Evolutionary conservation across 1,140 invertebrate genomes (phyloP), one percentile per base, ranked within the genome.

Genomic region (Neuroterus valhalla): DNA sequence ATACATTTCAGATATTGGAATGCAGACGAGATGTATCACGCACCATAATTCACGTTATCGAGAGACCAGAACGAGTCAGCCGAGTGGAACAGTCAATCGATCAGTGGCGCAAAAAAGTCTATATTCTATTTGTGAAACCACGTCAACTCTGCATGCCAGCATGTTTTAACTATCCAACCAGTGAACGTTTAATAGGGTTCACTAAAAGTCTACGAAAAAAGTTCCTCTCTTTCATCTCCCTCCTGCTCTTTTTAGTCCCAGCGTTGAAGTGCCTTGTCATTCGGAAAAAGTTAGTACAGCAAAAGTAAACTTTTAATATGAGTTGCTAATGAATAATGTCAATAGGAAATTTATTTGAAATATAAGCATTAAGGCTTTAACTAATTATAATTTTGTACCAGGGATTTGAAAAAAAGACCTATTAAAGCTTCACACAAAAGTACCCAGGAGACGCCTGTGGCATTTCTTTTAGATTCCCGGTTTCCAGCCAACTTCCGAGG

Each of bases 31-130:
- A 38, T 38, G 31, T 38, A 55, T 55, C 52, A 55, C 23, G 52
- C 19, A 23, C 26, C 23, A 55, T 55, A 55, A 55, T 55, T 55
- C 52, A 55, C 52, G 52, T 31, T 55, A 55, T 55, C 52, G 52
- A 21, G 8, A 38, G 31, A 38, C 31, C 31, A 38, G 31, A 38
- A 38, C 31, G 31, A 23, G 52, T 21, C 52, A 55, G 52, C 26
- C 19, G 52, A 55, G 21, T 55, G 52, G 12, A 11, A 26, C 52
- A 55, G 52, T 55, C 52, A 55, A 21, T 55, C 52, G 19, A 55
- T 55, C 52, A 55, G 52, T 55, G 21, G 23, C 19, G 52, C 52
- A 55, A 55, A 55, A 55, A 55, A 55, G 52, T 55, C 23, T 55
- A 26, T 55, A 21, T 55, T 55, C 52, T 55, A 23, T 21, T 14